Evolutionary conservation across 2,113 vertebrate species (phyloP).

Genomic region (Carassius auratus): DNA sequence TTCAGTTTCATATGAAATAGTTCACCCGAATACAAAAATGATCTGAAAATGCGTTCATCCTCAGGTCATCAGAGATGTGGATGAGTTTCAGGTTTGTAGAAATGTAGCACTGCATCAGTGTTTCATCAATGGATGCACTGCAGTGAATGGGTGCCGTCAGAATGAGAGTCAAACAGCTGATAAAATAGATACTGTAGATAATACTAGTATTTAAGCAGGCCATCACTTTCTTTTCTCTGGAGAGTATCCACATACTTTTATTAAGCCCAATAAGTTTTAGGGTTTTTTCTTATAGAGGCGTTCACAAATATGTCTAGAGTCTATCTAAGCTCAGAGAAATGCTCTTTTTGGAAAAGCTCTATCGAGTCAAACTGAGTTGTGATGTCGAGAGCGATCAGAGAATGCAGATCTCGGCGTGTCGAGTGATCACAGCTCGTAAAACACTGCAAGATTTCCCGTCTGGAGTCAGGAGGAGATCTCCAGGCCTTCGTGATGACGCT

Average conservation of each 20-base stretch:
- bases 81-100: too few species aligned
- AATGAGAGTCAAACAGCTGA: too few species aligned
- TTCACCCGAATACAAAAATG: too few species aligned
- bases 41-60: too few species aligned
- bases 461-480: neutral
- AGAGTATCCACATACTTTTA: neutral
- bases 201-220: neutral
- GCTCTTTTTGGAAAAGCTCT: neutral
- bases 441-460: neutral
- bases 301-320: neutral
- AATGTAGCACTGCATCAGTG: too few species aligned
- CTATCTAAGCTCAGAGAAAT: neutral
- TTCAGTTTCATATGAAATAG: too few species aligned
- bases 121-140: too few species aligned
- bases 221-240: neutral
- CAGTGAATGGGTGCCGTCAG: too few species aligned
- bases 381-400: neutral
- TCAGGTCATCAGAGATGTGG: too few species aligned
- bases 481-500: constrained; percentile 38
- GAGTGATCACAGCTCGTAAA: neutral
- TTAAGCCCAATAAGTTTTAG: neutral
- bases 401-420: neutral
- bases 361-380: neutral
- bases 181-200: neutral
- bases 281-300: neutral